Conservation (phyloP, 1,140 invertebrate genomes). For the Drosophila funebris region DNA sequence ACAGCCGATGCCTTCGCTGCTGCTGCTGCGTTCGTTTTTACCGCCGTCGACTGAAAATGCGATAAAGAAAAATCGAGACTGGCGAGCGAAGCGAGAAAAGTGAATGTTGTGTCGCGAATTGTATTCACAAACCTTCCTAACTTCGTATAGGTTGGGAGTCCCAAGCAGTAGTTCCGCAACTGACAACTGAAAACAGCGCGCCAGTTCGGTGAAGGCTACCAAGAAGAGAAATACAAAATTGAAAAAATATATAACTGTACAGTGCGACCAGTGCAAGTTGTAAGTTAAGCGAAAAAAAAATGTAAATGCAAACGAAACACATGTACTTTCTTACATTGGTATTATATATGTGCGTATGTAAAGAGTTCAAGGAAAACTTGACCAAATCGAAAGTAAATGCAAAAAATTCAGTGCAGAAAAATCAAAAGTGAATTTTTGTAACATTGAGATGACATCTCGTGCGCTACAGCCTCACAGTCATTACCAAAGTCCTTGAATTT, state of each 20-base stretch:
- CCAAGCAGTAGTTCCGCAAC: conserved; percentile 55
- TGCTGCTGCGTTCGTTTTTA: conserved; percentile 16
- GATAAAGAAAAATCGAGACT: conserved; percentile 81
- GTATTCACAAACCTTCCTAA: conserved; percentile 79
- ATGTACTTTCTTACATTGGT: not conserved
- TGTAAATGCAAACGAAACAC: conserved; percentile 15
- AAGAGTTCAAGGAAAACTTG: conserved; percentile 3
- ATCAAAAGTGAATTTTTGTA: conserved; percentile 28
- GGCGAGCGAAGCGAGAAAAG: conserved; percentile 71
- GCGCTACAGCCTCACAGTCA: not conserved
- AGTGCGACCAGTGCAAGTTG: conserved; percentile 33
- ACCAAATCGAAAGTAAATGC: conserved; percentile 7
- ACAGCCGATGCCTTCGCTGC: conserved; percentile 16
- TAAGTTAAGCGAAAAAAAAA: conserved; percentile 41
- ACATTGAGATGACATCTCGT: conserved; percentile 35
- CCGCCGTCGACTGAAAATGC: conserved; percentile 53
- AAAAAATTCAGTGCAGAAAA: conserved; percentile 7
- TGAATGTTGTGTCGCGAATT: conserved; percentile 76
- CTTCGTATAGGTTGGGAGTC: conserved; percentile 73
- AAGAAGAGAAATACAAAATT: conserved; percentile 51
- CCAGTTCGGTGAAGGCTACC: conserved; percentile 39
- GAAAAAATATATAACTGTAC: conserved; percentile 41
- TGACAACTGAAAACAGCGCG: conserved; percentile 24
- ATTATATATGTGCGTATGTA: not conserved
- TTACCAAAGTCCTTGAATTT: conserved; percentile 27